A percentile compares a stretch with the other conserved stretches of the same genome.
phyloP scores from a whole-genome alignment of 1,140 invertebrate genomes.

The Euura saliciscinereae region DNA sequence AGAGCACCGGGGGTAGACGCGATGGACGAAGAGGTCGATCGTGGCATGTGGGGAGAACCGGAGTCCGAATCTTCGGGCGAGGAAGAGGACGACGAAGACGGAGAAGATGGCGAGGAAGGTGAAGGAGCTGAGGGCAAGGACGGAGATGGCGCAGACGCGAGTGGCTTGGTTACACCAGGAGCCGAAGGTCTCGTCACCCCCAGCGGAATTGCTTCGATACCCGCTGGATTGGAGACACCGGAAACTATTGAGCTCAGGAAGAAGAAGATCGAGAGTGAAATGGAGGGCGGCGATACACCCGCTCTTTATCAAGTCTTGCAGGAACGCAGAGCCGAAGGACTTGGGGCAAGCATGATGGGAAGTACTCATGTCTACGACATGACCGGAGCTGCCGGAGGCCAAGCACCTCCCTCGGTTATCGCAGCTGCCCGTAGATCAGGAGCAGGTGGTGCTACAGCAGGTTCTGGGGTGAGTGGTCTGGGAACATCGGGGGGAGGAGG shows the following conservation, averaged over 20 bases:
- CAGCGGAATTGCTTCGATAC: slow-evolving; percentile 93
- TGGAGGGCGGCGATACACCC: slow-evolving; percentile 93
- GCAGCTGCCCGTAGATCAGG: slow-evolving; percentile 52
- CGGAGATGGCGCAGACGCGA: slow-evolving; percentile 69
- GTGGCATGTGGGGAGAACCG: slow-evolving; percentile 95
- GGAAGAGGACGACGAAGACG: slow-evolving; percentile 83
- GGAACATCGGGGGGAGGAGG: slow-evolving; percentile 29
- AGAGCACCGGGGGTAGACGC: slow-evolving; percentile 64
- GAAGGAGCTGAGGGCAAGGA: slow-evolving; percentile 73
- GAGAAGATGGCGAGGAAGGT: slow-evolving; percentile 74
- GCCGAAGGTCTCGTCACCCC: slow-evolving; percentile 94
- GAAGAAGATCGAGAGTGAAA: slow-evolving; percentile 95
- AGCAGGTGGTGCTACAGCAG: slow-evolving; percentile 36
- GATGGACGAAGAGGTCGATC: slow-evolving; percentile 88
- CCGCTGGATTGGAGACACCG: slow-evolving; percentile 95
- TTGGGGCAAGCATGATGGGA: slow-evolving; percentile 97
- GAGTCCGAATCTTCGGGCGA: slow-evolving; percentile 94
- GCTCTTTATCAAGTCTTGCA: slow-evolving; percentile 92
- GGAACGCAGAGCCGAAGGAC: slow-evolving; percentile 89
- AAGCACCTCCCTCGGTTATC: slow-evolving; percentile 61
- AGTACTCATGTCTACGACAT: slow-evolving; percentile 98
- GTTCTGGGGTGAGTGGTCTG: neutral
- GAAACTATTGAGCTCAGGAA: slow-evolving; percentile 98
- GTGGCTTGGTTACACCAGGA: slow-evolving; percentile 77
- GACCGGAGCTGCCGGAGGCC: slow-evolving; percentile 65